These are phyloP conservation scores for Acrocephalus kingi DNA, from an alignment of 2,113 vertebrate species.

Conservation along the genomic window DNA sequence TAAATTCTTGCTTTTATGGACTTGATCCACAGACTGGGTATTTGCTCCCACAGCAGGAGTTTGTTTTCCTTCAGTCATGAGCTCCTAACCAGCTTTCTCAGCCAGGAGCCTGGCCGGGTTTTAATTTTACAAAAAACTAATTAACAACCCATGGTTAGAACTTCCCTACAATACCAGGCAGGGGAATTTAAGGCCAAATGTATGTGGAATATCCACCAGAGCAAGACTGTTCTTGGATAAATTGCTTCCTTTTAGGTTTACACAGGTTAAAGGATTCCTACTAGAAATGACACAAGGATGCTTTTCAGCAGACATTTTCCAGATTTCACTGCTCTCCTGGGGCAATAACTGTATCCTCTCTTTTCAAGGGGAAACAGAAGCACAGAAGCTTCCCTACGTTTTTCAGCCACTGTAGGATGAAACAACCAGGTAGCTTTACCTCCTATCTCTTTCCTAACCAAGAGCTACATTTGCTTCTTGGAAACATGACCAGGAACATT, in stretches of 20 bases:
- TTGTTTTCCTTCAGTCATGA: neutral
- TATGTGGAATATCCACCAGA: neutral
- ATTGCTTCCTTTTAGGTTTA: neutral
- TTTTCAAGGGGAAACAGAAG: neutral
- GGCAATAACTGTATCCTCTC: neutral
- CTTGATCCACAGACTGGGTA: neutral
- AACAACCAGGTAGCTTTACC: neutral
- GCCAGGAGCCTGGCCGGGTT: neutral
- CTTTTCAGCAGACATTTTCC: neutral
- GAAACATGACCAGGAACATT: neutral
- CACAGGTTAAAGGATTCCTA: neutral
- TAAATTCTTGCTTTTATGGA: neutral
- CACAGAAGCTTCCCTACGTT: neutral
- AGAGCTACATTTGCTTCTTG: neutral
- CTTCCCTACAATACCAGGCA: neutral
- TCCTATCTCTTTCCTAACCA: neutral
- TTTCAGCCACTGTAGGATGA: neutral
- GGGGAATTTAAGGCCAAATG: neutral
- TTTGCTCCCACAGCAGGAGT: neutral
- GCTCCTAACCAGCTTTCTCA: neutral
- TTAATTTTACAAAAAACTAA: neutral
- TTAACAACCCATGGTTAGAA: neutral
- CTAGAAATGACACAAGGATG: neutral
- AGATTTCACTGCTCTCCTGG: neutral
- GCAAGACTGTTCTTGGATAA: neutral